Percentiles rank a stretch among this genome's conserved stretches.
These are phyloP conservation scores for Lophochroa leadbeateri DNA, from an alignment of 2,113 vertebrate species.

Conservation along the genomic window DNA sequence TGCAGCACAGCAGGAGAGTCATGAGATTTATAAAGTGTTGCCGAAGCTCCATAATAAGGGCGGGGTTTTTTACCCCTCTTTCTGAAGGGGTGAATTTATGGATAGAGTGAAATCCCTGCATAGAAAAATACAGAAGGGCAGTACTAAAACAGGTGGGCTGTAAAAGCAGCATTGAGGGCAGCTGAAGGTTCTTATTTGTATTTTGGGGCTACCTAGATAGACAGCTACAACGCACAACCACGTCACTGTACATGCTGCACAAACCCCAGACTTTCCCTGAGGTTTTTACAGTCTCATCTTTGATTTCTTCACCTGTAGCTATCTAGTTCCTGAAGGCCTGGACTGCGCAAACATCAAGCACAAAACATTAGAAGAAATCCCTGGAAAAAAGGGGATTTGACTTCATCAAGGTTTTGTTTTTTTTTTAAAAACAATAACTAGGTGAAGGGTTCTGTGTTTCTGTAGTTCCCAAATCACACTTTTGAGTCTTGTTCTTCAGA, in stretches of 20 bases:
- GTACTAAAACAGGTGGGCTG: background rate
- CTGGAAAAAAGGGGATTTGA: background rate
- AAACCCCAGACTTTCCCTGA: background rate
- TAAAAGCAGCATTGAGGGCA: background rate
- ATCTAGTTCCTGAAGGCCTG: background rate
- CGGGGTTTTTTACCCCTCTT: background rate
- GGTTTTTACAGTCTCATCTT: background rate
- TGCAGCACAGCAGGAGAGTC: background rate
- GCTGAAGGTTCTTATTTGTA: background rate
- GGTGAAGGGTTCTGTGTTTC: background rate
- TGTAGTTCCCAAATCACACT: background rate
- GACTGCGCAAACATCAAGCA: background rate
- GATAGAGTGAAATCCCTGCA: background rate
- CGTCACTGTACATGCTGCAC: background rate
- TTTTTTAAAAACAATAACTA: background rate
- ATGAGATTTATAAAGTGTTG: background rate
- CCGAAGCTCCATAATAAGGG: background rate
- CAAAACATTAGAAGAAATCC: background rate
- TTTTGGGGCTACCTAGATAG: background rate
- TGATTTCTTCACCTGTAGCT: background rate
- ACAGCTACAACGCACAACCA: background rate
- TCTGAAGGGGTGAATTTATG: rapidly evolving
- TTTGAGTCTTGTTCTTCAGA: background rate
- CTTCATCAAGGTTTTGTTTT: background rate
- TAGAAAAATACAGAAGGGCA: background rate